These are phyloP conservation scores for Lepeophtheirus nordmannii DNA, from an alignment of 2,888 invertebrate genomes.

Conservation along the genomic window DNA sequence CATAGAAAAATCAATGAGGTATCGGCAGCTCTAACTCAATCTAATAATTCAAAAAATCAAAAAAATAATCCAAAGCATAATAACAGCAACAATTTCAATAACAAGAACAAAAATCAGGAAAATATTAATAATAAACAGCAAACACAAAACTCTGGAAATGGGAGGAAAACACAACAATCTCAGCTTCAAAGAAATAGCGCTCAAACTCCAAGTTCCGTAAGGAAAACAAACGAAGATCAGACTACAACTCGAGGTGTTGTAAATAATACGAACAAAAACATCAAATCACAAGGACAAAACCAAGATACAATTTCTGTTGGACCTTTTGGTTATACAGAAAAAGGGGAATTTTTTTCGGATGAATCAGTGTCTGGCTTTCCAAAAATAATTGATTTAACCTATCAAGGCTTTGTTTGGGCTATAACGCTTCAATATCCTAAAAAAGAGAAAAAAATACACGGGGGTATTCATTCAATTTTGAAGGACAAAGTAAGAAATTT, in stretches of 20 bases:
- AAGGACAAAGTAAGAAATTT: conserved; percentile 20
- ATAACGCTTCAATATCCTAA: conserved; percentile 15
- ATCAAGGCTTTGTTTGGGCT: conserved; percentile 25
- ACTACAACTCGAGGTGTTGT: neutral
- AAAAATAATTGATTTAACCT: conserved; percentile 16
- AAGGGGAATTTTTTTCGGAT: conserved; percentile 22
- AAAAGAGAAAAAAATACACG: neutral
- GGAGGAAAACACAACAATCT: no score
- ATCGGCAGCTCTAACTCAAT: no score
- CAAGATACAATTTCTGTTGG: conserved; percentile 8
- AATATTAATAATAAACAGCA: no score
- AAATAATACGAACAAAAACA: neutral
- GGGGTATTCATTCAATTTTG: conserved; percentile 19
- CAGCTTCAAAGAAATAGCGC: no score
- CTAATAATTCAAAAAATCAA: no score
- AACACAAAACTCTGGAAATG: no score
- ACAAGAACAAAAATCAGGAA: no score
- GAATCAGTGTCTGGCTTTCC: conserved; percentile 8
- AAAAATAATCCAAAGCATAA: no score
- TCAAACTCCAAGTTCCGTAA: no score
- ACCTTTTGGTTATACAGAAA: conserved; percentile 23
- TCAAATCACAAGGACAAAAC: neutral
- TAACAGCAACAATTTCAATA: no score
- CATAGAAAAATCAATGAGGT: no score
- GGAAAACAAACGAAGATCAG: no score